A percentile compares a stretch with the other conserved stretches of the same genome.
Evolutionary conservation across 2,888 invertebrate genomes (phyloP).

Genomic region (Drosophila helvetica): DNA sequence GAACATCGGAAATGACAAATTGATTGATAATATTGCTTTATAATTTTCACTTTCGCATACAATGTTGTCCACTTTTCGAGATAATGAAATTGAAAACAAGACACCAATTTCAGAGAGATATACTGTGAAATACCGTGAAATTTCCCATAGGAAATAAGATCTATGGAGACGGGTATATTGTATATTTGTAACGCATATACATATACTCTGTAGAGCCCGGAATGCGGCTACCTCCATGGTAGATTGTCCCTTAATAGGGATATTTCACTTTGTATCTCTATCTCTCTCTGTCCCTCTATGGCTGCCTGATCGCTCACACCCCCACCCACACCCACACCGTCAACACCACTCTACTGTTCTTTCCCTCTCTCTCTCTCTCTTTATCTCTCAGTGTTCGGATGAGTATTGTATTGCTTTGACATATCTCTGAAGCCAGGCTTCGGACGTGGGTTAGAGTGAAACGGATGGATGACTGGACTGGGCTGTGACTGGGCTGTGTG

Average conservation of each 20-base stretch:
- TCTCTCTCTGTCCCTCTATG: neutral
- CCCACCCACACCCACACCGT: neutral
- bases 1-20: neutral
- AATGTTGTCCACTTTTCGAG: neutral
- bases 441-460: neutral
- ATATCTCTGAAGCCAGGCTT: neutral
- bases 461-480: neutral
- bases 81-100: neutral
- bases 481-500: too few relatives aligned
- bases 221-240: too few relatives aligned
- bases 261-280: neutral
- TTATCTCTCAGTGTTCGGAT: conserved; percentile 8
- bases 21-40: neutral
- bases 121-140: neutral
- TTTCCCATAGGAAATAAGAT: neutral
- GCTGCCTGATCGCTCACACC: neutral
- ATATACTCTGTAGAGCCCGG: too few relatives aligned
- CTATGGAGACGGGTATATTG: too few relatives aligned
- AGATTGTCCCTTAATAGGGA: neutral
- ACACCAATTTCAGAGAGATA: neutral
- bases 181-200: too few relatives aligned
- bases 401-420: conserved; percentile 33
- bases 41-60: neutral
- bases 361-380: neutral
- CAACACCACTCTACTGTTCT: neutral